Conservation (phyloP, 2,113 vertebrate species). For the Elephantulus edwardii region DNA sequence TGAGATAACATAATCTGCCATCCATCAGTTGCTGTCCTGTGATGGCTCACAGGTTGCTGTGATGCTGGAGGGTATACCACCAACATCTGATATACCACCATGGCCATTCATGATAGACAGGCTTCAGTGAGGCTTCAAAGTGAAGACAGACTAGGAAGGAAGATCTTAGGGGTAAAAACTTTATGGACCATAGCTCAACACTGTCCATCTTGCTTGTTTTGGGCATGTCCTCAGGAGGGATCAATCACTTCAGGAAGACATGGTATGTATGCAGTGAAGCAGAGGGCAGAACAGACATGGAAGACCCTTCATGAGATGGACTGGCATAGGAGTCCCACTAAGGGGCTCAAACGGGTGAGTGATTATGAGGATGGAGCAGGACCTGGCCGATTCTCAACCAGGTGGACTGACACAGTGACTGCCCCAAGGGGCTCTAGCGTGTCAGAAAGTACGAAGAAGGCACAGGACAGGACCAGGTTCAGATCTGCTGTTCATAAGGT, state of each 20-base stretch:
- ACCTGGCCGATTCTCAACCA: too few species aligned
- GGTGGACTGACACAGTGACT: neutral
- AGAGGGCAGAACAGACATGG: neutral
- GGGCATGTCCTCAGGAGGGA: neutral
- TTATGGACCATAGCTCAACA: neutral
- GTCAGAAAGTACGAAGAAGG: neutral
- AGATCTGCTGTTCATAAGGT: neutral
- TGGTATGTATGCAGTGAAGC: neutral
- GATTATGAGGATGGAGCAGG: neutral
- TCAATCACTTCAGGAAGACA: neutral
- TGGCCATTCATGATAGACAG: neutral
- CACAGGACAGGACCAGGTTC: neutral
- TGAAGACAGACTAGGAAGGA: neutral
- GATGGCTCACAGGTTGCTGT: neutral
- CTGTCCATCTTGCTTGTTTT: neutral
- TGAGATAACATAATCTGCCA: neutral
- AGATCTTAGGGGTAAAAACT: neutral
- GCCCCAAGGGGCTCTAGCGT: too few species aligned
- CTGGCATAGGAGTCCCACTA: neutral
- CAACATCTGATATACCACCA: neutral
- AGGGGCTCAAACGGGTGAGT: neutral
- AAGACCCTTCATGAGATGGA: neutral
- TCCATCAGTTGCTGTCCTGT: neutral
- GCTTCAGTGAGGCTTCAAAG: neutral
- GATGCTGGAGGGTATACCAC: neutral